Base-by-base conservation (phyloP, 2,113 vertebrate species). In the Phrynosoma blainvillii region DNA sequence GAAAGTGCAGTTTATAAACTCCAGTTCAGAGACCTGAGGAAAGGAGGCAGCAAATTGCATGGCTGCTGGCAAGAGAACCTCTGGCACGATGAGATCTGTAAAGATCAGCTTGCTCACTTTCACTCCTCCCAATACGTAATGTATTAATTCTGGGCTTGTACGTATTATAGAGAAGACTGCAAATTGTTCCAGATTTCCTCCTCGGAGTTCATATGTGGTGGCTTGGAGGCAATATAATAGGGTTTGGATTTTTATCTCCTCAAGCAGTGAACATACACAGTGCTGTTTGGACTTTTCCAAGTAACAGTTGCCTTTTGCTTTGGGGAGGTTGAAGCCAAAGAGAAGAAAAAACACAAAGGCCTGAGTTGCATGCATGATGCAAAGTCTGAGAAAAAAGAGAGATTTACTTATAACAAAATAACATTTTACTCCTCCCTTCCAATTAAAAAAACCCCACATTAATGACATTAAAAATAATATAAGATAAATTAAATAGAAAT, bases 181-280 rank as follows among this genome's bases (percentile, higher is more conserved):
- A 1, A 96, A 95, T 2, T 5, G 79, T n/a, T 95, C 81, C 84
- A 95, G 74, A 0, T 92, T 94, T 13, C 97, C 96, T 0, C 94
- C 97, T 6, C 20, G 32, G 1, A 97, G 93, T 92, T 96, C 94
- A 89, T 97, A 93, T 0, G 93, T 89, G 0, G 87, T 18, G 0
- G 96, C 96, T 0, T 65, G 0, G 0, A 94, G 0, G 79, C 97
- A 97, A 27, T 92, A 87, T 0, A 94, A 13, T 66, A 95, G 75
- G 77, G 88, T 94, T 85, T 79, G 9, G 0, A 79, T 0, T 0
- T 87, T 95, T 30, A 94, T 8, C 54, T 92, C 21, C 0, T 90
- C 82, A 14, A 95, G 92, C 82, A 84, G 94, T 86, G 96, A 96
- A 94, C 97, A 97, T 80, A 80, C n/a, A 27, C 97, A 97, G 59